Conservation (phyloP, 2,113 vertebrate species). For the Corythaeola cristata region DNA sequence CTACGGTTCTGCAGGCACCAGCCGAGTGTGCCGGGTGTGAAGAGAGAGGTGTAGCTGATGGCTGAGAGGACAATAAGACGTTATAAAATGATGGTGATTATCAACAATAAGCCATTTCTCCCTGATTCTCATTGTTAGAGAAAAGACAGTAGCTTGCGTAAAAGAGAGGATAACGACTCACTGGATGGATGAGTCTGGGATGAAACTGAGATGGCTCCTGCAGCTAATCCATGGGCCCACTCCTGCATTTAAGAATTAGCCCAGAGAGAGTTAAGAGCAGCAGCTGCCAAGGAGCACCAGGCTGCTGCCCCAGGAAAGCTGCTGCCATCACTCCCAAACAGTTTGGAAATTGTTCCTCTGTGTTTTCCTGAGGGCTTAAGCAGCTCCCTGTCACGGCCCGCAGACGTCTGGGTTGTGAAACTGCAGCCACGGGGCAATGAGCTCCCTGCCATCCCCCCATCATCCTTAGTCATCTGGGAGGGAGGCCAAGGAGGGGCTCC, state of each 20-base stretch:
- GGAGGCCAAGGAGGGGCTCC: not conserved
- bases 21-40: fast-evolving
- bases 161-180: not conserved
- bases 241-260: not conserved
- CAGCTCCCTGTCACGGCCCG: not conserved
- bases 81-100: not conserved
- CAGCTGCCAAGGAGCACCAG: not conserved
- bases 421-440: not conserved
- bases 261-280: not conserved
- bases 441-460: not conserved
- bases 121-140: not conserved
- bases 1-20: fast-evolving
- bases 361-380: slow-evolving; percentile 37
- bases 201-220: not conserved
- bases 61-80: not conserved
- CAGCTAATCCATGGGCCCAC: not conserved
- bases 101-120: not conserved
- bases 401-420: not conserved
- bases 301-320: not conserved
- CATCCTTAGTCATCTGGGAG: not conserved
- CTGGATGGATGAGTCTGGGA: not conserved
- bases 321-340: not conserved
- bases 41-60: not conserved
- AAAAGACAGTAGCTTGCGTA: not conserved
- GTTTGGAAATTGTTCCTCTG: not conserved